Percentiles rank a stretch among this genome's conserved stretches.
These are phyloP conservation scores for Leptarthrus brevirostris DNA, from an alignment of 2,888 invertebrate species.

Conservation along the genomic window DNA sequence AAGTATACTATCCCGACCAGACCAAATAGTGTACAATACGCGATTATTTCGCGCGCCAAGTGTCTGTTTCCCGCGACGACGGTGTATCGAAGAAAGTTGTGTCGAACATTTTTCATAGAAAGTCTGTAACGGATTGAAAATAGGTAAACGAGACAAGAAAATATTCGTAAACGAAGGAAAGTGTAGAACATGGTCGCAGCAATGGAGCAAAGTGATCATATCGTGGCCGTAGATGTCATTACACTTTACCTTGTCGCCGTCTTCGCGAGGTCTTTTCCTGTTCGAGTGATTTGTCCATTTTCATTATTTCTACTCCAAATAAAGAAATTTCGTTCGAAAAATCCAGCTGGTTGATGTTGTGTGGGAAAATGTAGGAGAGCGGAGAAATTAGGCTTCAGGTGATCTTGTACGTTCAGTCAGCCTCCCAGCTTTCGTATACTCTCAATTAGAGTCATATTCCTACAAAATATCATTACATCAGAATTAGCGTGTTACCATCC, in stretches of 20 bases:
- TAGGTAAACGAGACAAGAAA: conserved; percentile 19
- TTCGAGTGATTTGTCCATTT: conserved; percentile 21
- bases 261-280: conserved; percentile 10
- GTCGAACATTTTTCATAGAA: neutral
- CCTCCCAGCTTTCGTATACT: neutral
- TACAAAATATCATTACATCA: conserved; percentile 34
- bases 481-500: conserved; percentile 9
- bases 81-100: conserved; percentile 25
- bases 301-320: conserved; percentile 10
- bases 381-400: too few relatives aligned
- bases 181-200: conserved; percentile 8
- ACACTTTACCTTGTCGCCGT: conserved; percentile 16
- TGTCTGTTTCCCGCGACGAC: conserved; percentile 2
- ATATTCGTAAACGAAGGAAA: neutral
- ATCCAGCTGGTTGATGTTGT: conserved; percentile 3
- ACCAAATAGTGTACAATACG: too few relatives aligned
- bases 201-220: neutral
- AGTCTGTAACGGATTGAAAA: conserved; percentile 4
- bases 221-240: conserved; percentile 11
- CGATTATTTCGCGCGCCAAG: too few relatives aligned
- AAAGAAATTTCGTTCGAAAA: conserved; percentile 3
- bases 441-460: conserved; percentile 28
- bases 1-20: too few relatives aligned
- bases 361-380: neutral
- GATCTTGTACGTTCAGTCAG: too few relatives aligned